Conservation (phyloP, 2,113 vertebrate genomes). For the Poeciliopsis prolifica region DNA sequence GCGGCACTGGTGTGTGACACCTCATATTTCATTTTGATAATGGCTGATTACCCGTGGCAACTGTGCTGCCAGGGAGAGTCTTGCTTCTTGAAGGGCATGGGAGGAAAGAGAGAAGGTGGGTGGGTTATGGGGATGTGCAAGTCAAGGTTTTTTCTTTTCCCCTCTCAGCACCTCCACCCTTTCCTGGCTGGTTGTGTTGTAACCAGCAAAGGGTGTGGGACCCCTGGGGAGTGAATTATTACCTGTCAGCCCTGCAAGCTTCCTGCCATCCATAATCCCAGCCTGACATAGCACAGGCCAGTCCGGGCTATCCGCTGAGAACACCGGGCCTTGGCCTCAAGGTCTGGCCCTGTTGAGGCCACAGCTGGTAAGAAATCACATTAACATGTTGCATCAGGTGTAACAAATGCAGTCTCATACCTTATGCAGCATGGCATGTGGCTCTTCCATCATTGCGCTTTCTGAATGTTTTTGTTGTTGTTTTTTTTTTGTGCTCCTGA, state of each 20-base stretch:
- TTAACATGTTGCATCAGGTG: constrained; percentile 61
- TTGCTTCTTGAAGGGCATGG: constrained; percentile 55
- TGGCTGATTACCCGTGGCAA: constrained; percentile 69
- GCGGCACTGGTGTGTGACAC: constrained; percentile 57
- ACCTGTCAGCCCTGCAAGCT: constrained; percentile 71
- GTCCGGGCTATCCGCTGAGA: constrained; percentile 50
- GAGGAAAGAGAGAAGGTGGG: not conserved
- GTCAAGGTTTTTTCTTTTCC: constrained; percentile 30
- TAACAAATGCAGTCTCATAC: constrained; percentile 41
- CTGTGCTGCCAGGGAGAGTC: constrained; percentile 59
- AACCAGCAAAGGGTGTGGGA: constrained; percentile 69
- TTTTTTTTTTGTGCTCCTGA: not conserved
- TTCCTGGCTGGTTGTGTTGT: constrained; percentile 49
- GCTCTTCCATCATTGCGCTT: constrained; percentile 35
- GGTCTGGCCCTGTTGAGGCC: constrained; percentile 53
- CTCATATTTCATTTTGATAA: constrained; percentile 77
- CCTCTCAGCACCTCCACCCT: not conserved
- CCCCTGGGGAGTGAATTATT: constrained; percentile 81
- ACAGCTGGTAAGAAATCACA: constrained; percentile 49
- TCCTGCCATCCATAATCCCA: constrained; percentile 73
- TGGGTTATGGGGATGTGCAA: constrained; percentile 26
- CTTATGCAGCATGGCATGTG: constrained; percentile 28
- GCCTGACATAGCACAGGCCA: constrained; percentile 62
- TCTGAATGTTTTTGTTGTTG: not conserved
- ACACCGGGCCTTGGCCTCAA: constrained; percentile 67